These are phyloP conservation scores for Uria lomvia DNA, from an alignment of 2,113 vertebrate species.

Conservation along the genomic window DNA sequence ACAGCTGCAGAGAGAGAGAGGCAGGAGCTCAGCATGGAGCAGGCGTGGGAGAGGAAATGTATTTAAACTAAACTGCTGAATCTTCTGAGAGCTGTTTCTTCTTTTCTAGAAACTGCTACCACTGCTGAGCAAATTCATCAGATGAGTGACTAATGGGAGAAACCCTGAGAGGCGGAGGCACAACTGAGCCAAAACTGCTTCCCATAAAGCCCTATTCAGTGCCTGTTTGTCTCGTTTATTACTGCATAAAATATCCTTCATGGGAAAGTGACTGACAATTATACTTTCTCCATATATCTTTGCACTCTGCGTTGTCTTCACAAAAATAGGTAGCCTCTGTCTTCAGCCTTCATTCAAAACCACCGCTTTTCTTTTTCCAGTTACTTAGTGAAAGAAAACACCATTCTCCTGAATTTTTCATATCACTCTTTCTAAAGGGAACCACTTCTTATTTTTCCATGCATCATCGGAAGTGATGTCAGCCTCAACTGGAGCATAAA, in stretches of 20 bases:
- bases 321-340: constrained; percentile 23
- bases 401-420: background rate
- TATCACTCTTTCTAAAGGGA: background rate
- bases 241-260: constrained; percentile 50
- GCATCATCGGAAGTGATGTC: background rate
- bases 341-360: constrained; percentile 2
- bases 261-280: constrained; percentile 57
- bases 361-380: background rate
- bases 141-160: constrained; percentile 53
- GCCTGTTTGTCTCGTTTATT: constrained; percentile 63
- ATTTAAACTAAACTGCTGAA: constrained; percentile 57
- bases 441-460: background rate
- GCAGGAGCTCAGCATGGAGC: background rate
- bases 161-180: constrained; percentile 41
- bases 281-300: constrained; percentile 45
- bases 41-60: constrained; percentile 39
- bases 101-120: constrained; percentile 47
- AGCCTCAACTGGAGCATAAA: background rate
- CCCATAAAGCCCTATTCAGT: constrained; percentile 53
- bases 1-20: constrained; percentile 26
- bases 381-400: background rate
- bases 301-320: background rate
- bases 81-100: constrained; percentile 49
- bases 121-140: constrained; percentile 62
- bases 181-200: constrained; percentile 42